Evolutionary conservation across 2,113 vertebrate genomes (phyloP), one percentile per base, ranked within the genome.

Genomic region (Halcyon malimbica): DNA sequence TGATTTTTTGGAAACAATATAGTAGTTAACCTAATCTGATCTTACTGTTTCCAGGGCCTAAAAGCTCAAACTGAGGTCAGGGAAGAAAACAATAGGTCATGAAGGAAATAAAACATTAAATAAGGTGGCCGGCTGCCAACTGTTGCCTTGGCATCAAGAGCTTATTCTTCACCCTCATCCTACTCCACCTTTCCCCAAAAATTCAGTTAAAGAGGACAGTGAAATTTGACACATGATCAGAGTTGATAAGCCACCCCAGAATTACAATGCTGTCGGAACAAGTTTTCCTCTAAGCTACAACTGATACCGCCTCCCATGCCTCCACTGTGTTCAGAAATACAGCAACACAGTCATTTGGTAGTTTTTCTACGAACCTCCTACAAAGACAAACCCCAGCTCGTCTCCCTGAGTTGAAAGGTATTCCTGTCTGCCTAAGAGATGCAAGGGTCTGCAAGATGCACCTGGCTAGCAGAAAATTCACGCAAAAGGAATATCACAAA

Each of bases 81-180:
- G 59, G 73, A 39, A 94, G 73, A 92, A 76, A 88, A 94, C 81
- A 94, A 92, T 74, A 90, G 75, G n/a, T 90, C 68, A 87, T 48
- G 62, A 92, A 89, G 79, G 89, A 96, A 97, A 92, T 68, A 78
- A 91, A 94, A 56, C 56, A 35, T 80, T 87, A 83, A 70, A 84
- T 86, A 75, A 90, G 3, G 60, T 39, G 51, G 60, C 16, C 35
- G 63, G 51, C 39, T 87, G 83, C 86, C 94, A 91, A 24, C 25
- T 35, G 23, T 57, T 89, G 62, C 83, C 48, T 95, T 91, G 87
- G 69, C 83, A 89, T 56, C 10, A 71, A 24, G 19, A 83, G 23
- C 6, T 91, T 86, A 83, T 87, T 90, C 76, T 94, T 88, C 64
- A 81, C 20, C 13, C 23, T 25, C 13, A 59, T 70, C n/a, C 53